Percentiles rank a stretch among this genome's conserved stretches.
Conservation (phyloP, 1,140 invertebrate species). For the Atopsyche davidsoni region DNA sequence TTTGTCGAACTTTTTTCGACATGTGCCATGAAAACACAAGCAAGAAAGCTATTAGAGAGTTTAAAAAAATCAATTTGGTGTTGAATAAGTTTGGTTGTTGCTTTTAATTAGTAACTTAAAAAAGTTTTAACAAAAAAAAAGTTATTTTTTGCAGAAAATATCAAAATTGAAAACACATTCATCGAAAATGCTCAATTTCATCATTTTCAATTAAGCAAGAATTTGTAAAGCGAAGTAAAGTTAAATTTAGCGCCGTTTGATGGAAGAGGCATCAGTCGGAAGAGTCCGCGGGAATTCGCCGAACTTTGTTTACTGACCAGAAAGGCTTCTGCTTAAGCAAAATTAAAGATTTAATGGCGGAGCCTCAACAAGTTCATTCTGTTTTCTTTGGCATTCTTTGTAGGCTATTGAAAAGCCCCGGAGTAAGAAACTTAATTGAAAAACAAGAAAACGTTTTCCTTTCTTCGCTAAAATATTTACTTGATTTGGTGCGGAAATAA, state of each 20-base stretch:
- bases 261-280: background rate
- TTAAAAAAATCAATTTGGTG: no score
- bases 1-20: no score
- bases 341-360: slow-evolving; percentile 13
- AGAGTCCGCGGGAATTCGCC: background rate
- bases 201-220: background rate
- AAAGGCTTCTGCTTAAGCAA: slow-evolving; percentile 12
- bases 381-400: slow-evolving; percentile 2
- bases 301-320: slow-evolving; percentile 14
- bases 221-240: background rate
- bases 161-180: background rate
- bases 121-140: background rate
- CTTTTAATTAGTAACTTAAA: no score
- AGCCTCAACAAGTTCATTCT: slow-evolving; percentile 10
- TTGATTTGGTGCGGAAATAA: no score
- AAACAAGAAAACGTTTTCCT: background rate
- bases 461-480: background rate
- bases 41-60: no score
- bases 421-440: slow-evolving; percentile 1
- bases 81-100: no score
- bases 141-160: slow-evolving; percentile 5
- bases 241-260: slow-evolving; percentile 7
- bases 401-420: background rate
- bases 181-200: background rate
- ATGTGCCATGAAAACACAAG: no score